Evolutionary conservation across 2,888 invertebrate genomes (phyloP), one percentile per base, ranked within the genome.

Genomic region (Adelognathus sp.): DNA sequence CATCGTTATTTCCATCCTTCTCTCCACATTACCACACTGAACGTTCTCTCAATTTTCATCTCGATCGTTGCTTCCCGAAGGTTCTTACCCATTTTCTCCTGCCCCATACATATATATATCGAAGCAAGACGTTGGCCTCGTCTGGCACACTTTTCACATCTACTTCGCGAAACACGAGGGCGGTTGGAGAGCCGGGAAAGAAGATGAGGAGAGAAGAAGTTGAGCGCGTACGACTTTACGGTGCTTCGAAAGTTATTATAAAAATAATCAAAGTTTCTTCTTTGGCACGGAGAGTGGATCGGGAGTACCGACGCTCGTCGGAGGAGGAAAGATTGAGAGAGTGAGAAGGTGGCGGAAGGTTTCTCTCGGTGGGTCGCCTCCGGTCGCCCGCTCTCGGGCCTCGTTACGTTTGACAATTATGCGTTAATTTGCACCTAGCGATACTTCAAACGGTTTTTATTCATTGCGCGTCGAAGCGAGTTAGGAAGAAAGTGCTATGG

Each of bases 351-450:
- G 60, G 69, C 64, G 74, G 80, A 74, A n/a, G n/a, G 79, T 80
- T 76, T 80, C 80, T 79, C 76, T 82, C 72, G 75, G 80, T 60
- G 58, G 76, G 66, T 52, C 36, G 83, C 83, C 82, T 82, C 83
- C 81, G 80, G 81, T 83, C 75, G 80, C 76, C 72, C 61, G 74
- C 80, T 81, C 81, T n/a, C n/a, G n/a, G 58, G 84, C 76, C 80
- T 84, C 91, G 91, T 91, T 91, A 88, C 91, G 90, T 91, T 91
- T 91, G 91, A 89, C 91, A 91, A 91, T 91, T 91, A 91, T 91
- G 91, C 91, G 88, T 91, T 91, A 91, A 91, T 91, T 91, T 91
- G 86, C 90, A 89, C 90, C 89, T 87, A 88, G 90, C 88, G 88
- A 90, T 91, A 91, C 91, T 91, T 91, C 90, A 91, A 91, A 90